Conservation (phyloP, 2,113 vertebrate genomes). For the Pachycephala philippinensis region DNA sequence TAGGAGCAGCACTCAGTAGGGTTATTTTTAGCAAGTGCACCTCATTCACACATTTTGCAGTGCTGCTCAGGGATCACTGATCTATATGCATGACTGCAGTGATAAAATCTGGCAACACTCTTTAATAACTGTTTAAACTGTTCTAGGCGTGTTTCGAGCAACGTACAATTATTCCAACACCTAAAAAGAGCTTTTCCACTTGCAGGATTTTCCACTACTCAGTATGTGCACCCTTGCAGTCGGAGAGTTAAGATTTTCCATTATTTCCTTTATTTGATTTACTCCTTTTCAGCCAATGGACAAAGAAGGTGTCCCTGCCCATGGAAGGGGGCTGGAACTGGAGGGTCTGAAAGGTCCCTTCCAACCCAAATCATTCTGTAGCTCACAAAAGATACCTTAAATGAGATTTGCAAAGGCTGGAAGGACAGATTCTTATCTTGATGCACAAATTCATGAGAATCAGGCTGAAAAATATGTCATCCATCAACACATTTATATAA, state of each 20-base stretch:
- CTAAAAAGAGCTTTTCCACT: slow-evolving; percentile 75
- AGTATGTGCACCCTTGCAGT: slow-evolving; percentile 63
- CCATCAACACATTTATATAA: not conserved
- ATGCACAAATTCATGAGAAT: not conserved
- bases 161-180: slow-evolving; percentile 76
- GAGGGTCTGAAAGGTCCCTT: not conserved
- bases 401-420: not conserved
- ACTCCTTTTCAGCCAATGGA: slow-evolving; percentile 4
- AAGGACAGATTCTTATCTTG: not conserved
- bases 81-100: slow-evolving; percentile 71
- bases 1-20: not conserved
- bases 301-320: not conserved
- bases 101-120: slow-evolving; percentile 77
- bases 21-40: slow-evolving; percentile 14
- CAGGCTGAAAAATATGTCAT: not conserved
- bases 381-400: not conserved
- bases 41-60: not conserved
- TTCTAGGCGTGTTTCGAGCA: slow-evolving; percentile 72
- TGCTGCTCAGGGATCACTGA: slow-evolving; percentile 47
- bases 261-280: slow-evolving; percentile 65
- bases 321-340: not conserved
- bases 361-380: not conserved
- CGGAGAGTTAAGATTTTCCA: slow-evolving; percentile 72
- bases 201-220: slow-evolving; percentile 78
- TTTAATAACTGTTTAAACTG: slow-evolving; percentile 73